Conservation (phyloP, 2,888 invertebrate genomes). For the Chaetogeoica ovagalla region DNA sequence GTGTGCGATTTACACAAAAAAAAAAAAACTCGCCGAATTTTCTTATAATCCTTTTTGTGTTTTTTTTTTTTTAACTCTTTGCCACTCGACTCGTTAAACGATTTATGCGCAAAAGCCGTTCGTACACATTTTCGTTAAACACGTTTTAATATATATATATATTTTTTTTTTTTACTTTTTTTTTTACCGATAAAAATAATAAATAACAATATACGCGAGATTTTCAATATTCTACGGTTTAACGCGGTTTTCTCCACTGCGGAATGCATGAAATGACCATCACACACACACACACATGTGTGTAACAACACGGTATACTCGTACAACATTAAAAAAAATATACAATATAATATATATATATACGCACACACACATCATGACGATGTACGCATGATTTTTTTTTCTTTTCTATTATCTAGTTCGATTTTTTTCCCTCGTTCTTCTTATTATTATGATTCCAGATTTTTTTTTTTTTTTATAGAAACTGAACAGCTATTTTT, state of each 20-base stretch:
- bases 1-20: no score
- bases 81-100: no score
- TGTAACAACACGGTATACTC: conserved; percentile 19
- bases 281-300: background rate
- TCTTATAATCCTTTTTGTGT: no score
- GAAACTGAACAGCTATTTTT: conserved; percentile 44
- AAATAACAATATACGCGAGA: conserved; percentile 31
- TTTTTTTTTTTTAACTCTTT: no score
- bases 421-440: conserved; percentile 18
- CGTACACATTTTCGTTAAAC: no score
- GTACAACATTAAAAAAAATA: conserved; percentile 26
- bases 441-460: conserved; percentile 46
- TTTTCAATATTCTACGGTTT: conserved; percentile 52
- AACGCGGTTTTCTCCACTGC: conserved; percentile 40
- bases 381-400: conserved; percentile 29
- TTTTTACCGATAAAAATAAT: conserved; percentile 7
- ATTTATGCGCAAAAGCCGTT: no score
- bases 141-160: background rate
- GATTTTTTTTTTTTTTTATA: conserved; percentile 37
- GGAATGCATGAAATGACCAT: conserved; percentile 50
- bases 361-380: conserved; percentile 13
- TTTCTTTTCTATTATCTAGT: conserved; percentile 48
- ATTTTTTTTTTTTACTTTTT: conserved; percentile 6
- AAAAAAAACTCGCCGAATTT: no score
- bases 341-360: conserved; percentile 21